Evolutionary conservation across 37 sponge, comb jelly and placozoan species (phyloP), one percentile per base, ranked within the genome.

Genomic region (Haliclona indistincta): DNA sequence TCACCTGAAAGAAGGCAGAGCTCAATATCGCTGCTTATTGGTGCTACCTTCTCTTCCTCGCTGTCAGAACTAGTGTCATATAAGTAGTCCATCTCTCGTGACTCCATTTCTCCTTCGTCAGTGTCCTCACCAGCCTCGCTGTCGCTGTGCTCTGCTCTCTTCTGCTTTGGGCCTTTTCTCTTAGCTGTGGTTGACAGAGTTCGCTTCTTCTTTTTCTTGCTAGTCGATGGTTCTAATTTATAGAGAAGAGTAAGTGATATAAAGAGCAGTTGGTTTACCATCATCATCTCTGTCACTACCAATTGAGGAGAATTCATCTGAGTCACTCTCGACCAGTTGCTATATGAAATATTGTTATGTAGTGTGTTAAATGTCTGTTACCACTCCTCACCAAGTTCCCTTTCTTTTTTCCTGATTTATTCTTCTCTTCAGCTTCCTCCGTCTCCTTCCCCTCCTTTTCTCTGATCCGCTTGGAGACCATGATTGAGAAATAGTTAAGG

Each of bases 11-110:
- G 22, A 61, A 10, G 10, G 63, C 8, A 28, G 26, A 56, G 7
- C 7, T 29, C 5, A 20, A 29, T 4, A 56, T 56, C 8, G 29
- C 7, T 10, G 58, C 29, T 29, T 56, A 2, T 56, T 4, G 25
- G 5, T 6, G 8, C 29, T 28, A 39, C 43, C 51, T 35, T 52
- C 29, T 84, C 85, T 6, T 82, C 38, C 58, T 89, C 84, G 40
- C 81, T 75, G 3, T 79, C 86, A 22, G 81, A 85, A 15, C 77
- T 67, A 39, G 68, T 56, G 56, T 85, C 84, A 58, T 86, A 88
- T 60, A 91, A 91, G 76, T 95, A 95, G 82, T 95, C 96, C 39
- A 95, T 89, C 63, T 95, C 96, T 10, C 51, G 25, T 23, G 92
- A 90, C 54, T 95, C 89, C 64, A 84, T 75, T 5, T 88, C 88